phyloP scores from a whole-genome alignment of 2,797 vertebrate genomes.

The Pempheris klunzingeri region DNA sequence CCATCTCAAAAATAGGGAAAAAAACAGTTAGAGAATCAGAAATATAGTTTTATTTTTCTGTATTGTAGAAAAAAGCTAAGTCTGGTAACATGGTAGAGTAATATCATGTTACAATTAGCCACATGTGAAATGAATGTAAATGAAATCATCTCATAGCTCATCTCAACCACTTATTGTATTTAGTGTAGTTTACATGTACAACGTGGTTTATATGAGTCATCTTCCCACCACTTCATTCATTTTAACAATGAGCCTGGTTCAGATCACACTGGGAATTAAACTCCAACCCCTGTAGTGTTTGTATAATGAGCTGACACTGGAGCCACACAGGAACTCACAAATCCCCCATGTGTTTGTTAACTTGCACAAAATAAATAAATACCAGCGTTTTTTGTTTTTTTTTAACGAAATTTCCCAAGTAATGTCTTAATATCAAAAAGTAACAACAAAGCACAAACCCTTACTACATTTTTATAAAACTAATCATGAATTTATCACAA shows the following conservation, averaged over 20 bases:
- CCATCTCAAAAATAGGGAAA: neutral
- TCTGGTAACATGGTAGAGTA: neutral
- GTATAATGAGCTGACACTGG: constrained; percentile 29
- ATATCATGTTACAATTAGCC: neutral
- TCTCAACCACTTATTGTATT: constrained; percentile 9
- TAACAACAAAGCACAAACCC: neutral
- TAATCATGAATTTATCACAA: neutral
- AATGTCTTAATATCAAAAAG: neutral
- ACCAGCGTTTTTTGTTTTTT: neutral
- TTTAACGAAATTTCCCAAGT: neutral
- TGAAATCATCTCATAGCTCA: constrained; percentile 22
- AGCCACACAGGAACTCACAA: constrained; percentile 33
- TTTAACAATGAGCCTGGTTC: constrained; percentile 39
- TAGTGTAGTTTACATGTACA: constrained; percentile 1
- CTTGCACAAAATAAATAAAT: constrained; percentile 10
- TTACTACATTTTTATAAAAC: neutral
- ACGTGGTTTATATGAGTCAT: constrained; percentile 42
- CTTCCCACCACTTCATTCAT: constrained; percentile 24
- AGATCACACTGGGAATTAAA: constrained; percentile 47
- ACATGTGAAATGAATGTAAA: constrained; percentile 35
- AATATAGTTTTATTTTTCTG: neutral
- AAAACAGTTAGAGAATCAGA: neutral
- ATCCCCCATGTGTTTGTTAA: neutral
- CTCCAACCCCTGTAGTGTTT: constrained; percentile 34
- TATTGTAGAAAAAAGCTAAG: neutral